phyloP scores from a whole-genome alignment of 2,888 invertebrate species.

The Cheilosia urbana region DNA sequence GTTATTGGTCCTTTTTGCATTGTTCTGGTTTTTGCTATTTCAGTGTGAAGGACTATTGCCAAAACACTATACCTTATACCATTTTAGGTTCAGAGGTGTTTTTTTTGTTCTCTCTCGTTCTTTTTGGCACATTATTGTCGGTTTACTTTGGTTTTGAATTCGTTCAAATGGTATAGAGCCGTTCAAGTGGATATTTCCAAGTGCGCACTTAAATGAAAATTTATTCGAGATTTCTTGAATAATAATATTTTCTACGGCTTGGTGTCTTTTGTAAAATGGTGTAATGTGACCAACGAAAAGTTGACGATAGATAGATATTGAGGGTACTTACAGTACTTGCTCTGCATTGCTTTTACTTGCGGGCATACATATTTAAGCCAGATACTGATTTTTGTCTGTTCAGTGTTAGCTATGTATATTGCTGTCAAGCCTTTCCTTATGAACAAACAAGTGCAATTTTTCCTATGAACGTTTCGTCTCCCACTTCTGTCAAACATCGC shows the following conservation, averaged over 20 bases:
- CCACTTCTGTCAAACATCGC: too few species aligned
- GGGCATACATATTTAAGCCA: not conserved
- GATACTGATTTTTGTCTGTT: not conserved
- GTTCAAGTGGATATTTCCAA: slow-evolving; percentile 55
- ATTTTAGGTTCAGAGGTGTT: slow-evolving; percentile 6
- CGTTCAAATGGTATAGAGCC: slow-evolving; percentile 50
- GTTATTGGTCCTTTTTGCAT: slow-evolving; percentile 68
- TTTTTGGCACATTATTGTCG: slow-evolving; percentile 38
- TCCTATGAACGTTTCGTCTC: too few species aligned
- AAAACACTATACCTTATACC: slow-evolving; percentile 67
- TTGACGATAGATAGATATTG: slow-evolving; percentile 17
- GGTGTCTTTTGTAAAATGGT: slow-evolving; percentile 48
- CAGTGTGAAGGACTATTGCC: slow-evolving; percentile 69
- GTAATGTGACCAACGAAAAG: slow-evolving; percentile 40
- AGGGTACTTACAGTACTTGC: slow-evolving; percentile 2
- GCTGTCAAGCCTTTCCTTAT: too few species aligned
- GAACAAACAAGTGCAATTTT: too few species aligned
- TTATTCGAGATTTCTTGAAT: slow-evolving; percentile 68
- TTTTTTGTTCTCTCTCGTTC: slow-evolving; percentile 6
- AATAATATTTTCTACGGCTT: slow-evolving; percentile 42
- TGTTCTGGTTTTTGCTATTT: slow-evolving; percentile 44
- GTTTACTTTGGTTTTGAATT: slow-evolving; percentile 54
- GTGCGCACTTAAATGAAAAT: slow-evolving; percentile 65
- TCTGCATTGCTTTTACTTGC: not conserved
- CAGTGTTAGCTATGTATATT: not conserved